These are phyloP conservation scores for Taxidea taxus DNA, from an alignment of 2,113 vertebrate species.

Conservation along the genomic window DNA sequence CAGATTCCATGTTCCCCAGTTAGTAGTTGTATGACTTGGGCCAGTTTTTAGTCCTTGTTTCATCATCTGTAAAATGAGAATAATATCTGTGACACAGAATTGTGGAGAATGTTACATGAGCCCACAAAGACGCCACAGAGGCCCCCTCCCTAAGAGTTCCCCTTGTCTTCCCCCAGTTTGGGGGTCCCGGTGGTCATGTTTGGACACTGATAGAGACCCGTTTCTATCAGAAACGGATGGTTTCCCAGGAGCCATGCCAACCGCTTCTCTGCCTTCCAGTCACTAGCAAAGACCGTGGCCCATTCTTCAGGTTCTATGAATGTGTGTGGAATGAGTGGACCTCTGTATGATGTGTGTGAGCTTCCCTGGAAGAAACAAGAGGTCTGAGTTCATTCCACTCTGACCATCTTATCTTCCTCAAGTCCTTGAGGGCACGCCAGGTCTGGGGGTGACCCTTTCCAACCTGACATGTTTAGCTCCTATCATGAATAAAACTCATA, in stretches of 20 bases:
- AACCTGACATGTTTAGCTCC: not conserved
- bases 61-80: not conserved
- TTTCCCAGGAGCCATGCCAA: not conserved
- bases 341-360: accelerated
- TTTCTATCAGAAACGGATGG: no score
- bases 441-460: not conserved
- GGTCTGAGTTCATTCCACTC: not conserved
- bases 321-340: not conserved
- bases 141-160: no score
- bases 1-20: not conserved
- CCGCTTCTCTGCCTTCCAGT: not conserved
- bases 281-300: not conserved
- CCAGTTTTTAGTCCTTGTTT: not conserved
- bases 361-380: not conserved
- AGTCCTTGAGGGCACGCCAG: not conserved
- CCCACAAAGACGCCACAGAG: not conserved
- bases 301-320: not conserved
- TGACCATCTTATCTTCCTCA: not conserved
- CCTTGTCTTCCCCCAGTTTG: not conserved
- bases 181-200: no score
- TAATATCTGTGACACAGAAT: not conserved
- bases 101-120: not conserved
- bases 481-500: not conserved
- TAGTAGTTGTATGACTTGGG: not conserved
- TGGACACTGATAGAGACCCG: accelerated